Base-by-base conservation (phyloP, 2,797 vertebrate species). In the Phylloscopus collybita region DNA sequence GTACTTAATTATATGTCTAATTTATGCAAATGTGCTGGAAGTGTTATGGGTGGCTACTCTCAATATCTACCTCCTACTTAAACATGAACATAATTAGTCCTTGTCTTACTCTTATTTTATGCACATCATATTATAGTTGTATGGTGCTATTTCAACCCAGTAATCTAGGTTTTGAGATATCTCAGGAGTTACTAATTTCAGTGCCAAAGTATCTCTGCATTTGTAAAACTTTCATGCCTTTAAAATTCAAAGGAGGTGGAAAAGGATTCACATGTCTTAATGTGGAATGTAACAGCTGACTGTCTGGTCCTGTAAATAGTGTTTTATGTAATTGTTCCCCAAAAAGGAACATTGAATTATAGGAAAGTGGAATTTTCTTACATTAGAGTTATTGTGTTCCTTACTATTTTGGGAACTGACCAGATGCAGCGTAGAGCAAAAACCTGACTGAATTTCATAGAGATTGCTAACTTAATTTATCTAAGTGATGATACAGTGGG, bases 331-430 rank as follows among this genome's bases (percentile, higher is more conserved):
- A 92, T 79, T 88, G 45, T 61, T 91, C 60, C 80, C 36, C 32
- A 90, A 20, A 40, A 42, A 16, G 27, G 59, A 92, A 40, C 36
- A 79, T 51, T 79, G 84, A 86, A 86, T 87, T 69, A 67, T 8
- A 66, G 75, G n/a, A 38, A 84, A 88, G 40, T 64, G 50, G 53
- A 38, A 89, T 87, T 94, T 89, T 90, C 40, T 76, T 79, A 76
- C 66, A 38, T 86, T 84, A 82, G n/a, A 50, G n/a, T 91, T 95
- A 85, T 69, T 92, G 79, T 89, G 47, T 87, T 83, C 61, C 51
- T 74, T 90, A 59, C 82, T 95, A 83, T 92, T 96, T 93, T 91
- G 60, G 89, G 86, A 93, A 56, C 53, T 94, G 69, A 80, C 80
- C 93, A 91, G 85, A 93, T 96, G 91, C 49, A n/a, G 51, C 3